Conservation (phyloP, 2,797 vertebrate species). For the Galaxias olidus region DNA sequence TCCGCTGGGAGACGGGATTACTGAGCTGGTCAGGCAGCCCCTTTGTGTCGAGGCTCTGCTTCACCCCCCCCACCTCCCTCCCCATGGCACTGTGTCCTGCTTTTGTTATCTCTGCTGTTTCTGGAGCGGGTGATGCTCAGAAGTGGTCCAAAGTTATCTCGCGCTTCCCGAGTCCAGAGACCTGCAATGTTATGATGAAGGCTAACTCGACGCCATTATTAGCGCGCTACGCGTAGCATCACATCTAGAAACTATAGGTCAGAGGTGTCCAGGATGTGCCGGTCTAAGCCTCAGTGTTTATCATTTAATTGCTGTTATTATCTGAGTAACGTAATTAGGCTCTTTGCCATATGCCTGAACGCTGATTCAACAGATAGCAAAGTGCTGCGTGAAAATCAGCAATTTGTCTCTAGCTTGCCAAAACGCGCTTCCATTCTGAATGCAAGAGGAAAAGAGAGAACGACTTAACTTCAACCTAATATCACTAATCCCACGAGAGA, state of each 20-base stretch:
- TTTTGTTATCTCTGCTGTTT: neutral
- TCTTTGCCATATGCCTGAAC: slow-evolving; percentile 26
- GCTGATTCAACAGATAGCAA: slow-evolving; percentile 29
- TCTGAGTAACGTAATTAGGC: slow-evolving; percentile 37
- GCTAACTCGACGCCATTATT: too few relatives aligned
- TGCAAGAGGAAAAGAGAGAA: slow-evolving; percentile 19
- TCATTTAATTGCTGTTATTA: slow-evolving; percentile 60
- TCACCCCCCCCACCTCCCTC: too few relatives aligned
- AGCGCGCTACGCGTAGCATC: neutral
- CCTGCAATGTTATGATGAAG: too few relatives aligned
- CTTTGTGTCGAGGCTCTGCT: neutral
- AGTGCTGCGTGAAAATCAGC: neutral
- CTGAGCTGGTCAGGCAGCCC: slow-evolving; percentile 42
- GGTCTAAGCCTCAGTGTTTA: slow-evolving; percentile 22
- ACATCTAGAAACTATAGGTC: slow-evolving; percentile 1
- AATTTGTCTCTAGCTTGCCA: slow-evolving; percentile 33
- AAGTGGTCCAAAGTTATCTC: too few relatives aligned
- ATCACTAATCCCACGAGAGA: slow-evolving; percentile 50
- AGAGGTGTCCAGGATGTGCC: slow-evolving; percentile 13
- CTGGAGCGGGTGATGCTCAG: too few relatives aligned
- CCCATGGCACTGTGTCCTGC: neutral
- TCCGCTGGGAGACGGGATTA: slow-evolving; percentile 41
- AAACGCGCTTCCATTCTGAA: slow-evolving; percentile 31
- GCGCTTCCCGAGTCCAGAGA: too few relatives aligned
- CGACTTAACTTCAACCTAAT: slow-evolving; percentile 29